Conservation (phyloP, 2,888 invertebrate genomes). For the Lasius fuliginosus region DNA sequence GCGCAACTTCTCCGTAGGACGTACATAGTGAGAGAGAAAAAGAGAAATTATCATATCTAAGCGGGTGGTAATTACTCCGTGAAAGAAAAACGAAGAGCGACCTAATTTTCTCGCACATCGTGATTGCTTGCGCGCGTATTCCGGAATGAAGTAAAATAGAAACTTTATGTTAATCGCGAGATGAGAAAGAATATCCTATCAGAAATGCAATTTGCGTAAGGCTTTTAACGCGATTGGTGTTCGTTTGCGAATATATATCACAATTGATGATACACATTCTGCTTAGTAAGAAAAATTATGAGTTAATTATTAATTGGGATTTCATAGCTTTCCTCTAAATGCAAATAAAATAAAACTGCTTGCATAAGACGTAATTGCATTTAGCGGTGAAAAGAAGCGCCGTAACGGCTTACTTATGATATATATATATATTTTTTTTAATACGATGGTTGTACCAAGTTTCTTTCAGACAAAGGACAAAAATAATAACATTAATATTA, state of each 20-base stretch:
- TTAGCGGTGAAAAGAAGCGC: background rate
- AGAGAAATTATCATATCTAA: conserved; percentile 23
- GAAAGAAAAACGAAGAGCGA: conserved; percentile 23
- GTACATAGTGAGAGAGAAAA: conserved; percentile 25
- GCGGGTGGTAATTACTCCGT: conserved; percentile 24
- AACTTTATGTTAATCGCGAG: conserved; percentile 29
- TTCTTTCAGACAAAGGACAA: background rate
- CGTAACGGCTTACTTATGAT: background rate
- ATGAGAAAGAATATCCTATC: conserved; percentile 37
- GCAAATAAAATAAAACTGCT: conserved; percentile 7
- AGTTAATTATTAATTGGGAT: conserved; percentile 52
- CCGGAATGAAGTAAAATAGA: conserved; percentile 27
- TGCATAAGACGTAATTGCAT: conserved; percentile 37
- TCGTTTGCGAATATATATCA: conserved; percentile 38
- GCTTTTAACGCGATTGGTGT: conserved; percentile 48
- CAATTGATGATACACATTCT: conserved; percentile 34
- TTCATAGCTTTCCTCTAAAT: conserved; percentile 40
- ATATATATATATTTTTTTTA: background rate
- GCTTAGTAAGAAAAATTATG: conserved; percentile 57
- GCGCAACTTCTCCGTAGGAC: conserved; percentile 22
- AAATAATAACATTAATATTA: background rate
- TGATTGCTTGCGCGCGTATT: conserved; percentile 26
- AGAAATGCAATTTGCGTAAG: conserved; percentile 40
- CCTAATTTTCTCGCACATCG: conserved; percentile 30
- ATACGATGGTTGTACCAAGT: background rate